Evolutionary conservation across 1,140 invertebrate genomes (phyloP).

Genomic region (Papilio aristodemus): DNA sequence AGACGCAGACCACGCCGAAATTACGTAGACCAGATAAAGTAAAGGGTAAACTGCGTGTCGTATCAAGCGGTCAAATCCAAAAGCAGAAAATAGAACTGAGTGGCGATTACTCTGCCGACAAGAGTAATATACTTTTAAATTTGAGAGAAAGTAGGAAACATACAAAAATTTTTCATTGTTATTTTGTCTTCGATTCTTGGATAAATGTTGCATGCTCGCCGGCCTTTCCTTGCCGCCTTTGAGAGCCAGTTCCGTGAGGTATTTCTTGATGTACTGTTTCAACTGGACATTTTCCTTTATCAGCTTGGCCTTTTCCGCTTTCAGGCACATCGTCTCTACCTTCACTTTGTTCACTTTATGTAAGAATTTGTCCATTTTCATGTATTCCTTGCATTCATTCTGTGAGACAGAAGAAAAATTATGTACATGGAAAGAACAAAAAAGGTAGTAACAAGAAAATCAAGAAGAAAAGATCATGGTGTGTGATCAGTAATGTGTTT

Average conservation of each 20-base stretch:
- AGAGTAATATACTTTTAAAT: too few species aligned
- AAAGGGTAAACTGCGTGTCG: too few species aligned
- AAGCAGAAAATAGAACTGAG: too few species aligned
- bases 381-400: constrained; percentile 71
- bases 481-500: not conserved
- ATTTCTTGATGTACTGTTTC: constrained; percentile 76
- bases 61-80: too few species aligned
- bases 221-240: constrained; percentile 64
- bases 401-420: constrained; percentile 39
- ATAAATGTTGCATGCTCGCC: constrained; percentile 59
- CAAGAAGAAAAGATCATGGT: not conserved
- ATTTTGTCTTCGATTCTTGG: constrained; percentile 54
- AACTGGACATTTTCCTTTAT: constrained; percentile 69
- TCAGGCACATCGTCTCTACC: constrained; percentile 68
- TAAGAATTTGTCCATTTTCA: constrained; percentile 74
- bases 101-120: too few species aligned
- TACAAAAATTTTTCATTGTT: constrained; percentile 51
- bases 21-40: too few species aligned
- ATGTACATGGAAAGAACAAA: constrained; percentile 24
- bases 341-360: constrained; percentile 72
- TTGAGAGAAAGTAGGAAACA: too few species aligned
- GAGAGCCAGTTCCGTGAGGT: constrained; percentile 72
- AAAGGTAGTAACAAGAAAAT: not conserved
- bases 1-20: too few species aligned
- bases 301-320: constrained; percentile 67